These are phyloP conservation scores for Sternotherus odoratus DNA, from an alignment of 2,797 vertebrate species.

Conservation along the genomic window DNA sequence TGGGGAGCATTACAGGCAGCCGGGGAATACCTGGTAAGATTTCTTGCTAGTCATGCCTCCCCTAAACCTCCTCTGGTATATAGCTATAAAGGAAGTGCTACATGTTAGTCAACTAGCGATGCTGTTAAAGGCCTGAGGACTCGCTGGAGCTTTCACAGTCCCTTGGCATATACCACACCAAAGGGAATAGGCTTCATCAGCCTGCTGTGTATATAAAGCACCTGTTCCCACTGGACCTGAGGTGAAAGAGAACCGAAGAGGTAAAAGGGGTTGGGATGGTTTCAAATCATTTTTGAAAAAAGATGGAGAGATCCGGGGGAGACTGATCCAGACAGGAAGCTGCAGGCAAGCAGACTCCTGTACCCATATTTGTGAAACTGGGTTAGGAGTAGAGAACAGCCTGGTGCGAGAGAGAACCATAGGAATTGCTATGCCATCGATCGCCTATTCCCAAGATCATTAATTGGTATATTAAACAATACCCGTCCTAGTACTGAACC, in stretches of 20 bases:
- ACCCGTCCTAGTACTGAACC: not conserved
- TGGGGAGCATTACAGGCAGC: constrained; percentile 66
- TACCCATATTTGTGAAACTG: not conserved
- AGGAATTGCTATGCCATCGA: not conserved
- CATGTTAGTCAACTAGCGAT: not conserved
- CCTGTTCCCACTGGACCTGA: not conserved
- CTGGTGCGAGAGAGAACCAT: not conserved
- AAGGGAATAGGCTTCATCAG: not conserved
- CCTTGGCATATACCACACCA: not conserved
- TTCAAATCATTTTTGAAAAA: not conserved
- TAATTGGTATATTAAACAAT: not conserved
- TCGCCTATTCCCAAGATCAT: not conserved
- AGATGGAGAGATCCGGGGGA: not conserved
- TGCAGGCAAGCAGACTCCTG: not conserved
- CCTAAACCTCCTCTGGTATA: not conserved
- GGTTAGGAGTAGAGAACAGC: not conserved
- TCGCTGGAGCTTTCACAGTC: not conserved
- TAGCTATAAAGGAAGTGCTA: not conserved
- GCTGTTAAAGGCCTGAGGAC: not conserved
- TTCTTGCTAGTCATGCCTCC: not conserved
- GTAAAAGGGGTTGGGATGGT: not conserved
- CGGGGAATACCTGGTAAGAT: constrained; percentile 90
- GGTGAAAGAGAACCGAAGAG: not conserved
- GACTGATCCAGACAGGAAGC: not conserved
- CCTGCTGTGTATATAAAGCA: not conserved